Evolutionary conservation across 2,797 vertebrate species (phyloP), one percentile per base, ranked within the genome.

Genomic region (Lerista edwardsae): DNA sequence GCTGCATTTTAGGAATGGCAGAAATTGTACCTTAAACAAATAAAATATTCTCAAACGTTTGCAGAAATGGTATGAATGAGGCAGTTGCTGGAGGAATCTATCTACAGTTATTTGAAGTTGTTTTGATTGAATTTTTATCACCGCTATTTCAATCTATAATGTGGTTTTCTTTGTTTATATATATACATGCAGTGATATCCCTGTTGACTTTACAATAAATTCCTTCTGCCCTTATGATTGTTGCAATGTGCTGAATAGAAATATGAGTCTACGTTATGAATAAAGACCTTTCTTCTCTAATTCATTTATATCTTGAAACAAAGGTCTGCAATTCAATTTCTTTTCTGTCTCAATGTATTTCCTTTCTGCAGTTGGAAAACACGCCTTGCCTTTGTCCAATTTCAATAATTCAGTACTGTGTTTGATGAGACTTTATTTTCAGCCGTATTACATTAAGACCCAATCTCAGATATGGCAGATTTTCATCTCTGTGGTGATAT

Each of bases 221-320:
- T 94, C 87, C 23, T 67, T 86, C 71, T 69, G 77, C 69, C 82
- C 36, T 87, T 86, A 80, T 91, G 78, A 93, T 84, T 90, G 90
- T 89, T 86, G 62, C 80, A 90, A 72, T 75, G 36, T 79, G 68
- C 77, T 88, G 82, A 94, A 89, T 80, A 27, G 74, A 94, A 92
- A 90, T 51, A 88, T 75, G 39, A 92, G 39, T 82, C 71, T 81
- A 87, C 85, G 83, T 87, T 86, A 89, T n/a, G 86, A 92, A 91
- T 86, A 80, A 10, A 85, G 79, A 62, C 76, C 76, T 67, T 78
- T 83, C 81, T 69, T 62, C 10, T 87, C 75, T 88, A 90, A 84
- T 93, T 92, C 75, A 91, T 88, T 92, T 93, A 25, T 86, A 91
- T 90, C 74, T 93, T 88, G 73, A 95, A 95, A 94, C 71, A 93